These are phyloP conservation scores for Drosophila merina DNA, from an alignment of 2,888 invertebrate species.

Conservation along the genomic window DNA sequence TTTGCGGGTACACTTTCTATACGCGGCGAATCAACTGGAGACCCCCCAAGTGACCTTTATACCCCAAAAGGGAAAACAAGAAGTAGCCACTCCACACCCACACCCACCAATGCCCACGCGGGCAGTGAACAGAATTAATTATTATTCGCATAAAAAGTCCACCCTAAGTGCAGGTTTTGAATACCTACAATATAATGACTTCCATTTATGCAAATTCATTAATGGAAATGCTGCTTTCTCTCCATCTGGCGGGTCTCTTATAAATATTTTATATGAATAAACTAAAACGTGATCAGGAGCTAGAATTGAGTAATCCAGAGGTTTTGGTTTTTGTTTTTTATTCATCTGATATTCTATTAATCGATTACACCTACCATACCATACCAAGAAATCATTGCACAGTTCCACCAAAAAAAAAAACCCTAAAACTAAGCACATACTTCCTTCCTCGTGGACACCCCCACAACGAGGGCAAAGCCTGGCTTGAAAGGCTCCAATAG, in stretches of 20 bases:
- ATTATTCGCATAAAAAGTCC: conserved; percentile 31
- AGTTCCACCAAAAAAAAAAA: neutral
- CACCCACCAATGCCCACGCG: neutral
- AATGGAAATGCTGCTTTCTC: conserved; percentile 1
- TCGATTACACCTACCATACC: neutral
- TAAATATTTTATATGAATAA: neutral
- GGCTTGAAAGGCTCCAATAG: conserved; percentile 36
- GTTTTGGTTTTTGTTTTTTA: neutral
- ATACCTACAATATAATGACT: conserved; percentile 21
- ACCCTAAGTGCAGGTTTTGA: conserved; percentile 17
- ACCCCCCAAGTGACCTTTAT: conserved; percentile 16
- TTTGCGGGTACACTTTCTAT: conserved; percentile 51
- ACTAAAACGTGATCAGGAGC: too few relatives aligned
- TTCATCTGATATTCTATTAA: neutral
- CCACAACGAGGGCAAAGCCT: conserved; percentile 30
- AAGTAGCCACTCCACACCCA: neutral
- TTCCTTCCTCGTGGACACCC: conserved; percentile 30
- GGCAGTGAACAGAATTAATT: conserved; percentile 27
- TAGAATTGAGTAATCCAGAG: neutral
- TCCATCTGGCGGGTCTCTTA: neutral
- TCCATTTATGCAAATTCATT: conserved; percentile 36
- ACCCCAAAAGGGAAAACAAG: neutral
- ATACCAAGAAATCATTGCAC: neutral
- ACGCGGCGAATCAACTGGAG: conserved; percentile 19
- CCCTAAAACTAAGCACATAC: neutral